These are phyloP conservation scores for Drosophila asahinai DNA, from an alignment of 1,140 invertebrate genomes.

Conservation along the genomic window DNA sequence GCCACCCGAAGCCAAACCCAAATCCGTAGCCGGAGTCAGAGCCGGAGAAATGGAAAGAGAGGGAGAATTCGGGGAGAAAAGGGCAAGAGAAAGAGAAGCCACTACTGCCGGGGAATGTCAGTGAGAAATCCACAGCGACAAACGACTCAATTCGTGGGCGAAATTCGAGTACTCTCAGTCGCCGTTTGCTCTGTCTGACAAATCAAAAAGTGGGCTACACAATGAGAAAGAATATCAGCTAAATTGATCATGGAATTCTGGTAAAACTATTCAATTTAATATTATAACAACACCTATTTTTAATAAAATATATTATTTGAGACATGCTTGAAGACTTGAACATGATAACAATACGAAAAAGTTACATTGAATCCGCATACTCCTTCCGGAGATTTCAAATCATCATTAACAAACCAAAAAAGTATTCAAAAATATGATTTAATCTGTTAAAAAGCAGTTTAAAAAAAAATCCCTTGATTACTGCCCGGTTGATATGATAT, in stretches of 20 bases:
- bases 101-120: conserved; percentile 26
- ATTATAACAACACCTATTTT: too few relatives aligned
- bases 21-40: conserved; percentile 1
- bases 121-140: conserved; percentile 54
- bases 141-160: conserved; percentile 75
- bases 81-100: conserved; percentile 7
- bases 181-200: conserved; percentile 45
- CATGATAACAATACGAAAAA: too few relatives aligned
- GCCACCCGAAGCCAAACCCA: conserved; percentile 44
- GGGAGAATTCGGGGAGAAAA: neutral
- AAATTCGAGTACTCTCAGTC: conserved; percentile 51
- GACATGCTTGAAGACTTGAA: too few relatives aligned
- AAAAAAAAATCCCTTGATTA: conserved; percentile 7
- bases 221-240: neutral
- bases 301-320: neutral
- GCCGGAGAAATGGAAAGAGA: conserved; percentile 10
- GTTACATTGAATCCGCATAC: too few relatives aligned
- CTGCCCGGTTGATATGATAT: neutral
- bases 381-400: neutral
- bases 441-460: neutral
- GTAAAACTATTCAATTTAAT: too few relatives aligned
- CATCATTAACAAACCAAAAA: fast-evolving
- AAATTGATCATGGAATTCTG: too few relatives aligned
- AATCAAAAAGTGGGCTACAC: conserved; percentile 32
- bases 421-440: neutral